A percentile compares a stretch with the other conserved stretches of the same genome.
Conservation (phyloP, 2,888 invertebrate genomes). For the Dusona sp. region DNA sequence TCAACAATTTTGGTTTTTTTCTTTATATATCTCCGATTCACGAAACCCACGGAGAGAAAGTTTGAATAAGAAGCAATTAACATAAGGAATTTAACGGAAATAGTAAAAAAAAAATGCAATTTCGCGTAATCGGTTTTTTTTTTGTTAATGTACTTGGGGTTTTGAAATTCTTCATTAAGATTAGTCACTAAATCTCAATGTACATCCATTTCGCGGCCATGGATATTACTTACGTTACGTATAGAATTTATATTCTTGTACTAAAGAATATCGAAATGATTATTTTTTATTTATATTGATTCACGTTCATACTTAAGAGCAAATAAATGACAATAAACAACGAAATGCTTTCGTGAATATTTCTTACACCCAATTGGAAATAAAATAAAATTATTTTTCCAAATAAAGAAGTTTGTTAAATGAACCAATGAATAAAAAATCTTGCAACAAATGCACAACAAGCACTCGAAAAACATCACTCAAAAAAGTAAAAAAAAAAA, state of each 20-base stretch:
- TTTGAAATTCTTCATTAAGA: too few relatives aligned
- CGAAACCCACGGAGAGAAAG: neutral
- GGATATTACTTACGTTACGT: too few relatives aligned
- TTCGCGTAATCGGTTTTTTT: neutral
- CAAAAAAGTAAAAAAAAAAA: neutral
- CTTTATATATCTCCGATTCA: neutral
- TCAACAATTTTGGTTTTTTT: conserved; percentile 42
- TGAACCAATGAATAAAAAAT: neutral
- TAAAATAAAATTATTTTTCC: neutral
- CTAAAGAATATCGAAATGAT: too few relatives aligned
- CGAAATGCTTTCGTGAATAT: too few relatives aligned
- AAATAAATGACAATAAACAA: too few relatives aligned
- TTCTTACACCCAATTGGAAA: too few relatives aligned
- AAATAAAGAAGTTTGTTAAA: neutral
- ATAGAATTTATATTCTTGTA: too few relatives aligned
- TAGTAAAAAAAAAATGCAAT: neutral
- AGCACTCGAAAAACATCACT: neutral
- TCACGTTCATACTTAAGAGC: too few relatives aligned
- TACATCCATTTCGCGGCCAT: too few relatives aligned
- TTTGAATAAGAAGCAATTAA: neutral
- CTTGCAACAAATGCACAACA: neutral
- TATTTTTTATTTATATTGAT: too few relatives aligned
- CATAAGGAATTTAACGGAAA: neutral
- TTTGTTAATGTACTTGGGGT: neutral
- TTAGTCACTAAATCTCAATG: too few relatives aligned